phyloP scores from a whole-genome alignment of 2,797 vertebrate species.

The Smutsia temminckii region DNA sequence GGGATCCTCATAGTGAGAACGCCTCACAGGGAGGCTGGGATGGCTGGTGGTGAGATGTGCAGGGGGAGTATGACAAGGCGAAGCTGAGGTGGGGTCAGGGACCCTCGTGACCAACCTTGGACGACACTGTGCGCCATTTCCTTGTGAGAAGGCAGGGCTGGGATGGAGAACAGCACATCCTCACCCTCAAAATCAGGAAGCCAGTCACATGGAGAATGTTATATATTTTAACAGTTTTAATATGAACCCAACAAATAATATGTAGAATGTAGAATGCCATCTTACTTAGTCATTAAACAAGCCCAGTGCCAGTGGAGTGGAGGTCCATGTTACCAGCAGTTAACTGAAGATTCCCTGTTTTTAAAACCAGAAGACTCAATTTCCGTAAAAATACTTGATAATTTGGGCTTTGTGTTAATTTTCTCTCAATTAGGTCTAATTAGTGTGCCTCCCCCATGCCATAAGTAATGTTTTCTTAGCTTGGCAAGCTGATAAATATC shows the following conservation, averaged over 20 bases:
- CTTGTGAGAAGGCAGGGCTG: not conserved
- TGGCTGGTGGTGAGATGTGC: not conserved
- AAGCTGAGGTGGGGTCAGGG: not conserved
- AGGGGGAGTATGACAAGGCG: not conserved
- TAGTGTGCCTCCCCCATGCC: slow-evolving; percentile 11
- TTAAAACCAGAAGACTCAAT: slow-evolving; percentile 21
- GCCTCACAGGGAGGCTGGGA: not conserved
- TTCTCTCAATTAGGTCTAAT: slow-evolving; percentile 63
- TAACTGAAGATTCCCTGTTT: not conserved
- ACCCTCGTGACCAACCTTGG: accelerated
- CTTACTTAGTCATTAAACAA: slow-evolving; percentile 26
- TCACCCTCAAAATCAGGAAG: not conserved
- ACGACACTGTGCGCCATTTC: accelerated
- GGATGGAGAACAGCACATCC: not conserved
- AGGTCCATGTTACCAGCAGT: not conserved
- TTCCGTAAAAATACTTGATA: slow-evolving; percentile 35
- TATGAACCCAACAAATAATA: not conserved
- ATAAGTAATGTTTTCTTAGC: slow-evolving; percentile 48
- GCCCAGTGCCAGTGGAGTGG: not conserved
- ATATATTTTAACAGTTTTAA: slow-evolving; percentile 15
- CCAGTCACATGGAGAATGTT: not conserved
- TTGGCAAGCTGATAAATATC: slow-evolving; percentile 58
- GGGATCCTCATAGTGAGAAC: accelerated
- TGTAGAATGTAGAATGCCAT: not conserved
- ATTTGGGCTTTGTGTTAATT: slow-evolving; percentile 55